A percentile compares a stretch with the other conserved stretches of the same genome.
phyloP scores from a whole-genome alignment of 2,113 vertebrate species.

The Pseudonaja textilis region DNA sequence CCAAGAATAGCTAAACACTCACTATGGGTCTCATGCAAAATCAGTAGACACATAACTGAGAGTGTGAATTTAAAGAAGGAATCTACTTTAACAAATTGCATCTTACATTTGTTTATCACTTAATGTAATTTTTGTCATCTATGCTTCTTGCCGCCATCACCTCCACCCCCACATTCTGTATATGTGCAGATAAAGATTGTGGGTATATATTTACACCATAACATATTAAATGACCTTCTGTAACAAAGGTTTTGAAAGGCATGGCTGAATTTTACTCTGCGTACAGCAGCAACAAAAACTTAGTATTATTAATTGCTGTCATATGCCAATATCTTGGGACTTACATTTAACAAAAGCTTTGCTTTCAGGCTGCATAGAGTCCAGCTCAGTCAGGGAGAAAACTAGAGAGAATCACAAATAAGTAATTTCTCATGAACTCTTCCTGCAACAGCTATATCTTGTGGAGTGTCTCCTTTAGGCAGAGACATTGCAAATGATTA shows the following conservation, averaged over 20 bases:
- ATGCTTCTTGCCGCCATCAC: neutral
- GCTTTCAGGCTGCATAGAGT: neutral
- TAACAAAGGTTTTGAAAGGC: neutral
- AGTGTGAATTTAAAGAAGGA: neutral
- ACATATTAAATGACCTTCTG: neutral
- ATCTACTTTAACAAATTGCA: neutral
- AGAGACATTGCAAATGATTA: neutral
- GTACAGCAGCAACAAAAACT: neutral
- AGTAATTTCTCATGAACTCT: neutral
- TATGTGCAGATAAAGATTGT: neutral
- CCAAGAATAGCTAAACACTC: neutral
- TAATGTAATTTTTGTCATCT: neutral
- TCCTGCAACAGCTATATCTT: neutral
- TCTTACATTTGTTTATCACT: neutral
- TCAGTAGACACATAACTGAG: neutral
- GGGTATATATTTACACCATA: neutral
- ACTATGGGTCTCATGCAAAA: neutral
- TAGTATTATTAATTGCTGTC: constrained; percentile 6
- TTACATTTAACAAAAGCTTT: neutral
- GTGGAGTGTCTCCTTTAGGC: neutral
- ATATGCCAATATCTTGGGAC: neutral
- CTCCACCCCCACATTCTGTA: neutral
- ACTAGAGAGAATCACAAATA: neutral
- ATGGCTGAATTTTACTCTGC: neutral
- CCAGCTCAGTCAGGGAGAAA: neutral